Evolutionary conservation across 2,113 vertebrate species (phyloP).

Genomic region (Origma solitaria): DNA sequence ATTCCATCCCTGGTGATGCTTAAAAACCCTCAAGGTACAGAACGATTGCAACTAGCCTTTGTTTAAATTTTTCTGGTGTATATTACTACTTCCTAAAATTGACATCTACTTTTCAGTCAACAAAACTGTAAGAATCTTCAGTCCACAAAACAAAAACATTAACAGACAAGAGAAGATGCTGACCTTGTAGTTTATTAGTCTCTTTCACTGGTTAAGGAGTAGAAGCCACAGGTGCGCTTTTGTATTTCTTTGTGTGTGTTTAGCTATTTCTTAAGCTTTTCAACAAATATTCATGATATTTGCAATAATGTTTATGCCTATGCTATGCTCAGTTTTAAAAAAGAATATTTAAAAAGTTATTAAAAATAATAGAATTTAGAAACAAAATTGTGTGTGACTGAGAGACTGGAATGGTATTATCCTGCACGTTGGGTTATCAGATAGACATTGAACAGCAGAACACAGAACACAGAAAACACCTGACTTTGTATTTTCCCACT

Average conservation of each 20-base stretch:
- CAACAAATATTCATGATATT: not conserved
- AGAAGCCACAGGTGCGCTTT: not conserved
- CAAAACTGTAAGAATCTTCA: not conserved
- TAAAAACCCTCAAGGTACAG: not conserved
- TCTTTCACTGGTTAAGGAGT: not conserved
- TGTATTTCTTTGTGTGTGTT: not conserved
- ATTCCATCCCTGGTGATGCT: not conserved
- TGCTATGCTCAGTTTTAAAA: not conserved
- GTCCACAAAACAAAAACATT: not conserved
- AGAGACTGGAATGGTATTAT: not conserved
- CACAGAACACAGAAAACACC: not conserved
- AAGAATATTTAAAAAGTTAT: too few species aligned
- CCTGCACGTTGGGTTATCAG: too few species aligned
- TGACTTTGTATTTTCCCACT: not conserved
- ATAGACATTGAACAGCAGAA: not conserved
- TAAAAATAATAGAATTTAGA: too few species aligned
- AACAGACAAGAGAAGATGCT: not conserved
- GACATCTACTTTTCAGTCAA: not conserved
- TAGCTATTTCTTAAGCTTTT: not conserved
- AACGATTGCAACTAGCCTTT: not conserved
- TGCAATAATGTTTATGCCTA: not conserved
- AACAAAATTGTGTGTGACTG: too few species aligned
- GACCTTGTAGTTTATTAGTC: not conserved
- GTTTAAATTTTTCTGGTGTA: not conserved
- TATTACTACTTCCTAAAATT: not conserved